Percentiles rank a stretch among this genome's conserved stretches.
These are phyloP conservation scores for Timandra comae DNA, from an alignment of 2,888 invertebrate genomes.

Conservation along the genomic window DNA sequence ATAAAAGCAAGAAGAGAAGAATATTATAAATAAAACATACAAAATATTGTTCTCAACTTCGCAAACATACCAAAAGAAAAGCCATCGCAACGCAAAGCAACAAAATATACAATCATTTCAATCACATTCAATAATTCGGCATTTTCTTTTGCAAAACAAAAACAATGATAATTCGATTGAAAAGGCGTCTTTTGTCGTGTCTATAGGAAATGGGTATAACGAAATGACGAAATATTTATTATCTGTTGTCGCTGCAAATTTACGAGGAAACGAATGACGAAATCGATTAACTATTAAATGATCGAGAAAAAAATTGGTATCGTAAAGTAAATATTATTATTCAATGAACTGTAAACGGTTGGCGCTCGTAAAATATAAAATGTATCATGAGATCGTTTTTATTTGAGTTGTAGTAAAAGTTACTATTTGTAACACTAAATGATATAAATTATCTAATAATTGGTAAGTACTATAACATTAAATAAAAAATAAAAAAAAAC, in stretches of 20 bases:
- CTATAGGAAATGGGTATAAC: slow-evolving; percentile 15
- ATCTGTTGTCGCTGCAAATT: slow-evolving; percentile 17
- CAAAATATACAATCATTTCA: too few relatives aligned
- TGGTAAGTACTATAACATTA: too few relatives aligned
- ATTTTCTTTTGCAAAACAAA: neutral
- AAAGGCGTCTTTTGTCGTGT: slow-evolving; percentile 2
- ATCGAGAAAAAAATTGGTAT: neutral
- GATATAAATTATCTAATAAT: too few relatives aligned
- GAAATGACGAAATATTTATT: slow-evolving; percentile 16
- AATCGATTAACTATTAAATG: slow-evolving; percentile 11
- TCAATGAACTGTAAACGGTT: neutral
- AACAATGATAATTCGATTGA: slow-evolving; percentile 2
- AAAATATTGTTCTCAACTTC: neutral
- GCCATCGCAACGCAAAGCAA: neutral
- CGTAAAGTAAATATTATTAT: neutral
- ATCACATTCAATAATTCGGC: too few relatives aligned
- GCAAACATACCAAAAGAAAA: neutral
- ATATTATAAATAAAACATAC: too few relatives aligned
- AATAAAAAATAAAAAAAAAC: too few relatives aligned
- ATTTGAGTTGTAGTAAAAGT: too few relatives aligned
- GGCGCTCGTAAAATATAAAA: too few relatives aligned
- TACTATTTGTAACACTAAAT: too few relatives aligned
- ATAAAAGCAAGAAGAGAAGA: too few relatives aligned
- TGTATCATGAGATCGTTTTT: too few relatives aligned
- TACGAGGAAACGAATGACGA: slow-evolving; percentile 23